Evolutionary conservation across 2,888 invertebrate species (phyloP), one percentile per base, ranked within the genome.

Genomic region (Desoria tigrina): DNA sequence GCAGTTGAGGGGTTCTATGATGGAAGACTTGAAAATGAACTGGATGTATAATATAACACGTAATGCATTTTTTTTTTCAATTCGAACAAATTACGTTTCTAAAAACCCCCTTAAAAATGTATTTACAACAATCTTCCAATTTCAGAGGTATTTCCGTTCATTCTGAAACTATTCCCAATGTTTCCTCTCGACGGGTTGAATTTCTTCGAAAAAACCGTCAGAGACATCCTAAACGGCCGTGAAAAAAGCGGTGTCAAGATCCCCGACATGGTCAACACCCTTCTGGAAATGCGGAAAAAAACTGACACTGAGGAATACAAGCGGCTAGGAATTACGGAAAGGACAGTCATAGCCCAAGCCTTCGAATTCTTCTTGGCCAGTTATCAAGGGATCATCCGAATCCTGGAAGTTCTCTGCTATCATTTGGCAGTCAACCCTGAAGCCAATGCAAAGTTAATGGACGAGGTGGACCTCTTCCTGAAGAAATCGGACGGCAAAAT

Each of bases 401-500:
- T 7, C 11, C 11, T 32, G 32, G n/a, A n/a, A n/a, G n/a, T n/a
- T n/a, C 18, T 69, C 7, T 69, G 63, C 1, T 71, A 71, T 53
- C 50, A 50, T 24, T 45, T 68, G n/a, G 60, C 66, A 3, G 63
- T 56, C 28, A 42, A 65, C 58, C 53, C 71, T 21, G 49, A 51
- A 6, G 51, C 23, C 14, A 7, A 51, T 7, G 4, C 16, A 6
- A 51, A 68, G 53, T 45, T 64, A 3, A 21, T 59, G 3, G 59
- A 37, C 11, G 71, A 72, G 32, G 56, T 72, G 6, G 67, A 69
- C 28, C 51, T 49, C 1, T 60, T 62, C 49, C 32, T 65, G 51
- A 57, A 42, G 27, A 63, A 65, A 14, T 62, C 66, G 14, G 18
- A 64, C 4, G 69, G 69, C 9, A 63, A 65, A 24, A 42, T 63